phyloP scores from a whole-genome alignment of 1,140 invertebrate genomes.

The Acyrthosiphon pisum region DNA sequence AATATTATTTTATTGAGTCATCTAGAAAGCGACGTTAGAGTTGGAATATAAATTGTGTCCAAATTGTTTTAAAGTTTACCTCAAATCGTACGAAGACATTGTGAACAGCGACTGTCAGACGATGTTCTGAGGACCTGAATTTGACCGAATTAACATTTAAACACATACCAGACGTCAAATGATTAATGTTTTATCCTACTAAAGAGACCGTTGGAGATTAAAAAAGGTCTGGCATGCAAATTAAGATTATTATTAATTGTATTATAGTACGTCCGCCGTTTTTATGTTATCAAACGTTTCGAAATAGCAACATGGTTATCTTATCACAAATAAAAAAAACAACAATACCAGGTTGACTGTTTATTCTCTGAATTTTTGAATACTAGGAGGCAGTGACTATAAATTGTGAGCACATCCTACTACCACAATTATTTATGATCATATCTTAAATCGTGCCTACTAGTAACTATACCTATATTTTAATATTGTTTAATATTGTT shows the following conservation, averaged over 20 bases:
- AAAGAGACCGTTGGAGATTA: not conserved
- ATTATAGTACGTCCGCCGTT: not conserved
- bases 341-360: not conserved
- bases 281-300: slow-evolving; percentile 12
- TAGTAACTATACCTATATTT: too few species aligned
- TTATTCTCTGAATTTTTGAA: not conserved
- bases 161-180: slow-evolving; percentile 26
- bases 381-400: not conserved
- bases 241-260: not conserved
- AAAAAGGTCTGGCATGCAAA: not conserved
- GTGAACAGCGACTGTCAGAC: not conserved
- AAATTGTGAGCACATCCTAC: too few species aligned
- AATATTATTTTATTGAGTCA: not conserved
- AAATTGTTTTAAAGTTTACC: slow-evolving; percentile 8
- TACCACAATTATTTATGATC: too few species aligned
- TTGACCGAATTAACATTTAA: not conserved
- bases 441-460: too few species aligned
- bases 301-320: not conserved
- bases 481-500: not conserved
- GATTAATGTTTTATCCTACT: not conserved
- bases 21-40: not conserved
- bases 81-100: slow-evolving; percentile 50
- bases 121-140: not conserved
- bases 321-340: slow-evolving; percentile 31
- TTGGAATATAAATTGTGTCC: not conserved